Base-by-base conservation (phyloP, 2,888 invertebrate genomes). In the Aphidoletes aphidimyza region DNA sequence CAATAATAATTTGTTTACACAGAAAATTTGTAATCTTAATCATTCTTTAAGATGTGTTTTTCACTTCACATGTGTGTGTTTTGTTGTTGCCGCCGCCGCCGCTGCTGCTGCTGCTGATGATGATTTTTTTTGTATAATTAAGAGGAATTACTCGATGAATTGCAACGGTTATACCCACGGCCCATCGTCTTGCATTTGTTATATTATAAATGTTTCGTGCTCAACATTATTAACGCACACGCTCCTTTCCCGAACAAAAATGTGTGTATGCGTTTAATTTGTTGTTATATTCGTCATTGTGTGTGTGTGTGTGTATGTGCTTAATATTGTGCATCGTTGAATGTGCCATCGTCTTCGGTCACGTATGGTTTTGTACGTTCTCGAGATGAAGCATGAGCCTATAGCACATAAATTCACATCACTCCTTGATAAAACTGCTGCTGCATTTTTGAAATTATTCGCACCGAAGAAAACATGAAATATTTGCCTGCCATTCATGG, bases 1-100 rank as follows among this genome's bases (percentile, higher is more conserved):
- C 81, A 81, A 69, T 69, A 69, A 69, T 37, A 81, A 81, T 81
- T 81, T 81, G 81, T 81, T 81, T 81, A 81, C 37, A 81, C 81
- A 37, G 37, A 36, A 81, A 81, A 81, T 81, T 81, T 81, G 81
- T 81, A 81, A 81, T 81, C 81, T 81, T 22, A 81, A 81, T 81
- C 81, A 81, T 37, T 81, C 37, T n/a, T 37, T 81, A n/a, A 78
- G 3, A 14, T 36, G 5, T 78, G 36, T 78, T n/a, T n/a, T n/a
- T n/a, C n/a, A n/a, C n/a, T n/a, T n/a, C n/a, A 78, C 36, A 14
- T 14, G 22, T 47, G 47, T 47, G 47, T 47, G 47, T 47, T 6
- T 47, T n/a, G n/a, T n/a, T n/a, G n/a, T n/a, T n/a, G n/a, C n/a
- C n/a, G n/a, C n/a, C n/a, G n/a, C n/a, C n/a, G n/a, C n/a, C n/a